These are phyloP conservation scores for Poecile montanus DNA, from an alignment of 2,797 vertebrate species.

Conservation along the genomic window DNA sequence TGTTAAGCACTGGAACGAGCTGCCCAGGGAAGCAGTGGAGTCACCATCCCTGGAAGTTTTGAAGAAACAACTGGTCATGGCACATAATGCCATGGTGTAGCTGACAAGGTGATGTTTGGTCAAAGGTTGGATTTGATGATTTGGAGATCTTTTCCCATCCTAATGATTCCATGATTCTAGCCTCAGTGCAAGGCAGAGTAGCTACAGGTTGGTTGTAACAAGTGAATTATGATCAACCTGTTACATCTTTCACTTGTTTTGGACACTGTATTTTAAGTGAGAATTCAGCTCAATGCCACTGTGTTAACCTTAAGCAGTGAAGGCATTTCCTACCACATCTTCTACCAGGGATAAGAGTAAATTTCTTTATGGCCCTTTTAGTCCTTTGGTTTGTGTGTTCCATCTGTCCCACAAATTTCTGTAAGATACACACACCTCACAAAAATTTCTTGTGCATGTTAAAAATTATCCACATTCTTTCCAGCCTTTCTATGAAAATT, in stretches of 20 bases:
- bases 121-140: not conserved
- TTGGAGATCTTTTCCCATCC: not conserved
- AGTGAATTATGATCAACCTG: not conserved
- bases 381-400: not conserved
- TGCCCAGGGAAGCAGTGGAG: not conserved
- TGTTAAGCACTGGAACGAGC: not conserved
- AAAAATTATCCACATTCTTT: not conserved
- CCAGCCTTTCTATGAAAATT: not conserved
- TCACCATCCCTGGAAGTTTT: not conserved
- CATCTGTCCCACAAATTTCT: not conserved
- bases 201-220: not conserved
- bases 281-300: not conserved
- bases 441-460: not conserved
- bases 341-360: not conserved
- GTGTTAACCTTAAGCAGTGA: not conserved
- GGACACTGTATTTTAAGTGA: not conserved
- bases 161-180: not conserved
- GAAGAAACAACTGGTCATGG: not conserved
- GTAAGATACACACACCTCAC: not conserved
- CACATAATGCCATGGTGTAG: not conserved
- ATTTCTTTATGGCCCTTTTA: not conserved
- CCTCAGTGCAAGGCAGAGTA: not conserved
- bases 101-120: not conserved
- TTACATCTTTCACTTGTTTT: not conserved
- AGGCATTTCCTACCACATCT: not conserved